phyloP scores from a whole-genome alignment of 1,140 invertebrate genomes.

The Euborellia annulipes region DNA sequence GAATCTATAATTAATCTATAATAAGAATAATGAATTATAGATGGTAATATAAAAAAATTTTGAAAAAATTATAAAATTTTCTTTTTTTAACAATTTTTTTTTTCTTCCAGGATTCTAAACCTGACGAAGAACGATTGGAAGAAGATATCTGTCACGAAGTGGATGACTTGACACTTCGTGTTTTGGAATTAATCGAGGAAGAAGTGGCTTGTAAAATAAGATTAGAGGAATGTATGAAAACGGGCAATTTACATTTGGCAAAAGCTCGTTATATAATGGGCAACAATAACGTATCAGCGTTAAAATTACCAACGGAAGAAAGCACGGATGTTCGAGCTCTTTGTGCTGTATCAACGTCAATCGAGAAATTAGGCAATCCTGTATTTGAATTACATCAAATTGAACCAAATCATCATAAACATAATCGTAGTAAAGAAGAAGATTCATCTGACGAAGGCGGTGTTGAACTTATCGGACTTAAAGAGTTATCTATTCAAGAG shows the following conservation, averaged over 20 bases:
- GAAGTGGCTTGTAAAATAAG: constrained; percentile 42
- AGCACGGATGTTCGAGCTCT: constrained; percentile 37
- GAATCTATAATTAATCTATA: too few relatives aligned
- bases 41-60: too few relatives aligned
- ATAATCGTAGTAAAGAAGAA: constrained; percentile 15
- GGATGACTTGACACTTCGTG: constrained; percentile 41
- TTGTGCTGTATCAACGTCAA: constrained; percentile 19
- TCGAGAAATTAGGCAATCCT: too few relatives aligned
- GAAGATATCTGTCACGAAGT: constrained; percentile 21
- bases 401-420: too few relatives aligned
- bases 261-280: constrained; percentile 57
- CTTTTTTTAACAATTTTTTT: too few relatives aligned
- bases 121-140: too few relatives aligned
- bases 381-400: too few relatives aligned
- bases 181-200: constrained; percentile 49
- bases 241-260: constrained; percentile 43
- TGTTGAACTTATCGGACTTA: constrained; percentile 15
- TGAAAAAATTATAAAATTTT: too few relatives aligned
- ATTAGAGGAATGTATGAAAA: constrained; percentile 42
- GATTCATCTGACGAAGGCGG: constrained; percentile 25
- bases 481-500: constrained; percentile 1
- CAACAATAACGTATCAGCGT: constrained; percentile 42
- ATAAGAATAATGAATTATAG: too few relatives aligned
- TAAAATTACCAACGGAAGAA: constrained; percentile 45
- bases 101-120: too few relatives aligned